These are phyloP conservation scores for Tolypeutes matacus DNA, from an alignment of 2,797 vertebrate species.

Conservation along the genomic window DNA sequence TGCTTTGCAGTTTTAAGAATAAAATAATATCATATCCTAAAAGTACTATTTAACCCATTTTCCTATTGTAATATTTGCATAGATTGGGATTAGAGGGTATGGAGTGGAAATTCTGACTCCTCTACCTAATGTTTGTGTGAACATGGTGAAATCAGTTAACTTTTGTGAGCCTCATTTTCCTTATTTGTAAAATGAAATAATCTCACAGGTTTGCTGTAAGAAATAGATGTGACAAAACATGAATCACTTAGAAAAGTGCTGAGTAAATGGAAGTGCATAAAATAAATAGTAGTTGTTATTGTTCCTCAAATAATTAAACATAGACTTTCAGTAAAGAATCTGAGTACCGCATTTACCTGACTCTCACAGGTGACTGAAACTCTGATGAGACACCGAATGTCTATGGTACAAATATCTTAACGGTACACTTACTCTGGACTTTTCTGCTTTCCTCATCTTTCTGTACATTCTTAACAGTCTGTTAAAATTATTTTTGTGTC, in stretches of 20 bases:
- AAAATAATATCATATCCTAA: not conserved
- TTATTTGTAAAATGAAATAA: not conserved
- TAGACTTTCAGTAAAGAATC: slow-evolving; percentile 3
- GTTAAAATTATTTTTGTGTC: not conserved
- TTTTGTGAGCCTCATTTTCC: not conserved
- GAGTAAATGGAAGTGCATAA: not conserved
- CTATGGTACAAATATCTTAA: not conserved
- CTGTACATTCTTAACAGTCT: not conserved
- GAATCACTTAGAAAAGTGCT: slow-evolving; percentile 13
- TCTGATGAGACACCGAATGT: not conserved
- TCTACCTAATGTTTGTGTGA: not conserved
- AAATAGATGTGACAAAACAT: slow-evolving; percentile 28
- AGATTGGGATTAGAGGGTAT: not conserved
- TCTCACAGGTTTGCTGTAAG: slow-evolving; percentile 10
- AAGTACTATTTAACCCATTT: not conserved
- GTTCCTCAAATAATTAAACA: slow-evolving; percentile 1
- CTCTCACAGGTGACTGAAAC: not conserved
- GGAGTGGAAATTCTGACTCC: not conserved
- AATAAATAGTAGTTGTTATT: not conserved
- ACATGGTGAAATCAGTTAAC: not conserved
- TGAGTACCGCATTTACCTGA: not conserved
- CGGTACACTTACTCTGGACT: fast-evolving
- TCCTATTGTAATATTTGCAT: not conserved
- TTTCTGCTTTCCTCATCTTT: not conserved
- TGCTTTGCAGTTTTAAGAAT: not conserved